Base-by-base conservation (phyloP, 2,113 vertebrate species). In the Nannobrachium achirus region DNA sequence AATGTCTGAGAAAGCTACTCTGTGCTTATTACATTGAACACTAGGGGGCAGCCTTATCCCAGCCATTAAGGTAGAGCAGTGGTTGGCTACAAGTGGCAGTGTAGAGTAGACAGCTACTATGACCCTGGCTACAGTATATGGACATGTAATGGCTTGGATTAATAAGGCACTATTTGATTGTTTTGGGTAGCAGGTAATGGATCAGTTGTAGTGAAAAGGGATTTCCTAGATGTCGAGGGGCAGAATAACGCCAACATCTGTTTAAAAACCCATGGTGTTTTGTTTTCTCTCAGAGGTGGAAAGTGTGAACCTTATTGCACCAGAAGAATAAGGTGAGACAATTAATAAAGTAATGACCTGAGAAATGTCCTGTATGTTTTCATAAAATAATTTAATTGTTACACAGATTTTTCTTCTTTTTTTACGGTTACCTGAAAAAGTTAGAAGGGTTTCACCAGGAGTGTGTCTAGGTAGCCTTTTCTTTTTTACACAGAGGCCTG, bases 11-110 rank as follows among this genome's bases (percentile, higher is more conserved):
- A 33, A 33, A 33, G 25, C 25, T 33, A 5, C 25, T 33, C 3
- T 1, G 6, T 33, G 25, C 25, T 33, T 33, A 33, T 33, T 33
- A 7, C 8, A 41, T 9, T 53, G 15, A 64, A 55, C 87, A 80
- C 71, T 71, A 87, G 86, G 60, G 79, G 86, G 76, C 70, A 79
- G 46, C 66, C 68, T 84, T 78, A 78, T 25, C 33, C 55, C 71
- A 66, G 49, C 18, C 40, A 62, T 56, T 3, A 33, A 2, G 25
- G 10, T 13, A 8, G 0, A 8, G 50, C 52, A 42, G n/a, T 42
- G 39, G 10, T 7, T 49, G 0, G 16, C 40, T 52, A 60, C 68
- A 78, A 5, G 25, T 33, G 25, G 0, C 25, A 33, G 3, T 33
- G 25, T 33, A 33, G 1, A 4, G 25, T 5, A 3, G 3, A 33